phyloP scores from a whole-genome alignment of 2,888 invertebrate species.

The Lysandra coridon region DNA sequence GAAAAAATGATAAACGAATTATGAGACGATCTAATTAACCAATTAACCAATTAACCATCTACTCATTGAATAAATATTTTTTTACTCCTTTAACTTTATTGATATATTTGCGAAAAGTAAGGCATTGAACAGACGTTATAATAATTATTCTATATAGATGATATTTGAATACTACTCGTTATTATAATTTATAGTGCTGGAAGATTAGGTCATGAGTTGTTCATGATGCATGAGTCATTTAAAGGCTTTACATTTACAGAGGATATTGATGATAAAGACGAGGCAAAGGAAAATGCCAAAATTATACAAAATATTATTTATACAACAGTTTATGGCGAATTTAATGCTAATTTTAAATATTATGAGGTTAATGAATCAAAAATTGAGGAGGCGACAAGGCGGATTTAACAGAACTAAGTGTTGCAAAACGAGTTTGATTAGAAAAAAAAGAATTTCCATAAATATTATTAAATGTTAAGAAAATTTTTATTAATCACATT shows the following conservation, averaged over 20 bases:
- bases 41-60: too few relatives aligned
- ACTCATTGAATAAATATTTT: too few relatives aligned
- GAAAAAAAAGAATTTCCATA: neutral
- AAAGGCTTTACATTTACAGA: conserved; percentile 16
- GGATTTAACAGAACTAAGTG: neutral
- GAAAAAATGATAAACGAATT: neutral
- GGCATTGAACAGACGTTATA: neutral
- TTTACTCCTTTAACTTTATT: too few relatives aligned
- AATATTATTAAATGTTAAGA: neutral
- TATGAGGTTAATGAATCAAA: neutral
- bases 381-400: neutral
- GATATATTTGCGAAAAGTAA: too few relatives aligned
- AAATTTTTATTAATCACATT: neutral
- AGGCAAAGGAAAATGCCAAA: neutral
- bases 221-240: conserved; percentile 18
- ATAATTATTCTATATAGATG: neutral
- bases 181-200: conserved; percentile 16
- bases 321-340: neutral
- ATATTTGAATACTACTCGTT: conserved; percentile 48
- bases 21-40: too few relatives aligned
- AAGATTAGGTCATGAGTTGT: conserved; percentile 23
- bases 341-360: neutral
- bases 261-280: conserved; percentile 15
- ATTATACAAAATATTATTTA: conserved; percentile 5
- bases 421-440: neutral